Percentiles rank a stretch among this genome's conserved stretches.
phyloP scores from a whole-genome alignment of 1,140 invertebrate genomes.

The Eumaeus atala region DNA sequence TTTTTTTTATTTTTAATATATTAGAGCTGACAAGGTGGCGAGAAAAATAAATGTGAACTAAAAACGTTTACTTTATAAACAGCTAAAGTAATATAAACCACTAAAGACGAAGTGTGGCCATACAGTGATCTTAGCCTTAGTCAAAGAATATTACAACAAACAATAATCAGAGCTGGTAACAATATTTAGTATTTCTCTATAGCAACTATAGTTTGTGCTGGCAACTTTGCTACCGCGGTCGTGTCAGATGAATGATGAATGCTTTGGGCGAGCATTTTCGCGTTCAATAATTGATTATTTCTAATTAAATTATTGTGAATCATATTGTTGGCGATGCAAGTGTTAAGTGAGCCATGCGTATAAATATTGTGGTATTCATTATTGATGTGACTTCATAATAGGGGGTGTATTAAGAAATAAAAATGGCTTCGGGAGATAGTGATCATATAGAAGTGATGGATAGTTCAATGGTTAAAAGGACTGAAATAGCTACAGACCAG shows the following conservation, averaged over 20 bases:
- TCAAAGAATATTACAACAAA: too few relatives aligned
- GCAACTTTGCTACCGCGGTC: conserved; percentile 9
- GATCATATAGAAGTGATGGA: conserved; percentile 71
- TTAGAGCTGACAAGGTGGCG: too few relatives aligned
- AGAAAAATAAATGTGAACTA: too few relatives aligned
- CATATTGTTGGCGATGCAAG: conserved; percentile 55
- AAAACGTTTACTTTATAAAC: too few relatives aligned
- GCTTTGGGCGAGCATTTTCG: conserved; percentile 9
- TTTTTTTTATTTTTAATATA: too few relatives aligned
- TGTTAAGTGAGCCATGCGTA: conserved; percentile 66
- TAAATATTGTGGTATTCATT: conserved; percentile 52
- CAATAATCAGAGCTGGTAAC: too few relatives aligned
- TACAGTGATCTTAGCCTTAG: too few relatives aligned
- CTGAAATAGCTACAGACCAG: conserved; percentile 44
- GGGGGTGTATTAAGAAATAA: conserved; percentile 69
- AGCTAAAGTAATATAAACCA: too few relatives aligned
- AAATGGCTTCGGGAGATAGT: conserved; percentile 80
- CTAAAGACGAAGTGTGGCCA: too few relatives aligned
- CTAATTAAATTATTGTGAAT: conserved; percentile 71
- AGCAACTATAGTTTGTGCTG: too few relatives aligned
- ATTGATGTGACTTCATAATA: conserved; percentile 57
- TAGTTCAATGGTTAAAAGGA: conserved; percentile 50
- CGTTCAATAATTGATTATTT: conserved; percentile 56
- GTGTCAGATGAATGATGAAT: conserved; percentile 15
- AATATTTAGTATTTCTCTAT: too few relatives aligned